Evolutionary conservation across 1,140 invertebrate species (phyloP).

Genomic region (Drosophila lacteicornis): DNA sequence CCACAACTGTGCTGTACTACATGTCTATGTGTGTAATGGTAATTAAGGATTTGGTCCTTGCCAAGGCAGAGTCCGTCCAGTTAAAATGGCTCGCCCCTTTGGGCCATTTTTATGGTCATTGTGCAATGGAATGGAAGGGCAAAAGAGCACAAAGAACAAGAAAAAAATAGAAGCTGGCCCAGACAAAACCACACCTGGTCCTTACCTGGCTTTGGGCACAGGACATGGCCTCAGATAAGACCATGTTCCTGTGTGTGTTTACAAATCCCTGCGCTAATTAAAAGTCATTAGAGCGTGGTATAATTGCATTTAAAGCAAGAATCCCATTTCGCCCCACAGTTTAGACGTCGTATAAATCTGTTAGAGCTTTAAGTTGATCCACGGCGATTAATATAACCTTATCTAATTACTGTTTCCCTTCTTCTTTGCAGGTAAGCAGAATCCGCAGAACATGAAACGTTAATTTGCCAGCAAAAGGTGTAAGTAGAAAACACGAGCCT

Average conservation of each 20-base stretch:
- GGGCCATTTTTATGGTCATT: slow-evolving; percentile 75
- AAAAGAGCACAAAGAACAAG: not conserved
- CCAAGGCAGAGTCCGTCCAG: slow-evolving; percentile 46
- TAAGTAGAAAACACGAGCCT: slow-evolving; percentile 5
- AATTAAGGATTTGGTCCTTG: slow-evolving; percentile 69
- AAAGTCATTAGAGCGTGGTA: slow-evolving; percentile 74
- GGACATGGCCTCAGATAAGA: slow-evolving; percentile 61
- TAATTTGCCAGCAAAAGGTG: slow-evolving; percentile 9
- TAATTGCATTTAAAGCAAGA: slow-evolving; percentile 66
- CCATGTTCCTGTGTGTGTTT: slow-evolving; percentile 38
- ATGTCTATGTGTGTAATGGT: slow-evolving; percentile 49
- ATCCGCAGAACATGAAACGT: slow-evolving; percentile 2
- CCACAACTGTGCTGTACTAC: slow-evolving; percentile 4
- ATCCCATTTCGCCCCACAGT: slow-evolving; percentile 3
- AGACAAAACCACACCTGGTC: slow-evolving; percentile 44
- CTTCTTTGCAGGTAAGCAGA: slow-evolving; percentile 59
- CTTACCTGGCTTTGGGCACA: slow-evolving; percentile 9
- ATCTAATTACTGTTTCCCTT: slow-evolving; percentile 27
- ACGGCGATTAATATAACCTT: slow-evolving; percentile 19
- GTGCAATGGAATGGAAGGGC: slow-evolving; percentile 59
- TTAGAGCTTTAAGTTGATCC: slow-evolving; percentile 25
- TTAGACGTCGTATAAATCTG: slow-evolving; percentile 18
- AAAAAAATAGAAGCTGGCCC: slow-evolving; percentile 13
- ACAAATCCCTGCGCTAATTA: slow-evolving; percentile 80
- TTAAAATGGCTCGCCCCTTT: slow-evolving; percentile 62